Evolutionary conservation across 92 coral and sea anemone species (phyloP).

Genomic region (Palythoa heliodiscus): DNA sequence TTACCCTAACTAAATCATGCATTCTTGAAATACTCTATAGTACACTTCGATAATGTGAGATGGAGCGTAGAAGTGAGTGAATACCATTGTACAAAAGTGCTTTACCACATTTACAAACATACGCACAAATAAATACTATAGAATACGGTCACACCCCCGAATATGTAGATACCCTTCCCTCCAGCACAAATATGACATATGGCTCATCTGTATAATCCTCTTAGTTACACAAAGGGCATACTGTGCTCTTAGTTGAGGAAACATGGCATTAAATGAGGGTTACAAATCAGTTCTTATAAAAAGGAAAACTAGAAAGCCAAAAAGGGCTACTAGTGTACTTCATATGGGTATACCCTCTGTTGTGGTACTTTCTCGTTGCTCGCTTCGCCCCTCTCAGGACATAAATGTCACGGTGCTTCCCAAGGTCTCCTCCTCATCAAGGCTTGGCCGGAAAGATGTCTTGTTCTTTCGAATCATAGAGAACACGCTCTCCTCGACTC

Average conservation of each 20-base stretch:
- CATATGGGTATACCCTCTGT: conserved; percentile 43
- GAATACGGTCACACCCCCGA: too few species aligned
- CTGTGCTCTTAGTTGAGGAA: not conserved
- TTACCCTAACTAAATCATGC: not conserved
- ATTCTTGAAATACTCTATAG: not conserved
- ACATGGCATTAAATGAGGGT: not conserved
- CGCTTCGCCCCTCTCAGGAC: conserved; percentile 51
- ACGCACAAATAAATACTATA: too few species aligned
- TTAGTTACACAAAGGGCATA: too few species aligned
- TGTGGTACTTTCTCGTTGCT: conserved; percentile 56
- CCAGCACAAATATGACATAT: too few species aligned
- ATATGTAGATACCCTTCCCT: too few species aligned
- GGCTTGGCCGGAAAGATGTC: not conserved
- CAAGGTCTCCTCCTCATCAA: not conserved
- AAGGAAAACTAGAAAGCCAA: conserved; percentile 1
- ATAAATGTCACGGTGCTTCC: not conserved
- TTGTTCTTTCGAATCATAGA: too few species aligned
- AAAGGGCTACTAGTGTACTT: not conserved
- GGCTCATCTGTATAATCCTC: too few species aligned
- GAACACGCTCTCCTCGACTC: too few species aligned
- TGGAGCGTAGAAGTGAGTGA: not conserved
- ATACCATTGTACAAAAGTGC: not conserved
- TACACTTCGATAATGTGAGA: conserved; percentile 4
- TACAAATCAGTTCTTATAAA: conserved; percentile 14
- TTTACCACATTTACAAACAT: not conserved